These are phyloP conservation scores for Camponotus pennsylvanicus DNA, from an alignment of 1,140 invertebrate species.

Conservation along the genomic window DNA sequence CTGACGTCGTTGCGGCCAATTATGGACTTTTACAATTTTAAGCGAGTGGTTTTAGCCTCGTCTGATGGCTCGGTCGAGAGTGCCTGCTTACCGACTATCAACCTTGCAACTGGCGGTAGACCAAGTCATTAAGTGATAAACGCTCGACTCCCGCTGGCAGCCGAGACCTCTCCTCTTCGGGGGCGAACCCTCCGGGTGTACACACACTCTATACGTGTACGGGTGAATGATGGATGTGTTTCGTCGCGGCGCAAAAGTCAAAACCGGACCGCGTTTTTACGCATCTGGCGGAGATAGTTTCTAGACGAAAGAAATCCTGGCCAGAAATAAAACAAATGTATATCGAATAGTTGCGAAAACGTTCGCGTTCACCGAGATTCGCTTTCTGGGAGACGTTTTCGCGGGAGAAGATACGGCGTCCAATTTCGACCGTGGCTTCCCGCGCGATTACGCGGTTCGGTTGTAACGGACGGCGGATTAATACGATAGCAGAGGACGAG, in stretches of 20 bases:
- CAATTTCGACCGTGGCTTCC: slow-evolving; percentile 37
- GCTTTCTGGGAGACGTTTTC: slow-evolving; percentile 24
- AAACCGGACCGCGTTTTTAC: slow-evolving; percentile 42
- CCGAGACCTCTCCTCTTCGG: slow-evolving; percentile 36
- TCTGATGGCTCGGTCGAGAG: slow-evolving; percentile 55
- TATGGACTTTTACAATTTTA: slow-evolving; percentile 56
- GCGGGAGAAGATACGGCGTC: slow-evolving; percentile 17
- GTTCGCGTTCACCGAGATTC: neutral
- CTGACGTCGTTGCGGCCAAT: slow-evolving; percentile 57
- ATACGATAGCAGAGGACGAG: slow-evolving; percentile 77
- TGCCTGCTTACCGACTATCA: slow-evolving; percentile 45
- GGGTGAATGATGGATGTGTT: slow-evolving; percentile 62
- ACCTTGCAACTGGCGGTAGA: slow-evolving; percentile 25
- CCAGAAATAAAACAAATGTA: neutral
- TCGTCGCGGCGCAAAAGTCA: slow-evolving; percentile 44
- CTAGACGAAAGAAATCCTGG: neutral
- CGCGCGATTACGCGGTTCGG: slow-evolving; percentile 47
- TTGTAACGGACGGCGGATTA: slow-evolving; percentile 70
- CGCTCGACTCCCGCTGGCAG: slow-evolving; percentile 62
- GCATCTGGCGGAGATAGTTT: neutral
- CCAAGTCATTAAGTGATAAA: slow-evolving; percentile 71
- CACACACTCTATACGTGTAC: slow-evolving; percentile 14
- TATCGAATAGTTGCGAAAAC: neutral
- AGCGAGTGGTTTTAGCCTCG: slow-evolving; percentile 53
- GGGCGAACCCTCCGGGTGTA: slow-evolving; percentile 21